A percentile compares a stretch with the other conserved stretches of the same genome.
Evolutionary conservation across 2,888 invertebrate genomes (phyloP).

Genomic region (Bombylius discolor): DNA sequence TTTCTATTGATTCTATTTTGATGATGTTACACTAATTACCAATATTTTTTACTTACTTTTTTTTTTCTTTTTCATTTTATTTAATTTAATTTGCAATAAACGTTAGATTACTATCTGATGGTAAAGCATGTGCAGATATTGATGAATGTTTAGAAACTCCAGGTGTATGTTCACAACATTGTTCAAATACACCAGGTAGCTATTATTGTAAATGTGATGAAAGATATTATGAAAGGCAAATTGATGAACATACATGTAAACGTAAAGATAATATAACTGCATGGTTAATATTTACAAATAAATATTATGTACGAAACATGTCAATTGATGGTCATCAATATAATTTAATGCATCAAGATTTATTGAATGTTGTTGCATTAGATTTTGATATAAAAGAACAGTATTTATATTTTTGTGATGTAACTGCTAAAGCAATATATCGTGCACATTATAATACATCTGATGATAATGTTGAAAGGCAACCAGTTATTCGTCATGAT

Average conservation of each 20-base stretch:
- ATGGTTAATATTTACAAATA: slow-evolving; percentile 91
- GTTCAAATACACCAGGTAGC: slow-evolving; percentile 89
- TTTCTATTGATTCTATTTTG: background rate
- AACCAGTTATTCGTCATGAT: slow-evolving; percentile 81
- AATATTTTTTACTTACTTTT: background rate
- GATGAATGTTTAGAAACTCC: slow-evolving; percentile 82
- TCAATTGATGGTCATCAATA: slow-evolving; percentile 77
- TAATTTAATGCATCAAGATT: slow-evolving; percentile 80
- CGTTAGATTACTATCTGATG: slow-evolving; percentile 57
- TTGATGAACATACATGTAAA: slow-evolving; percentile 83
- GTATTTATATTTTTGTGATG: slow-evolving; percentile 90
- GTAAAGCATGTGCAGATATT: slow-evolving; percentile 83
- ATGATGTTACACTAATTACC: background rate
- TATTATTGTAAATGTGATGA: slow-evolving; percentile 95
- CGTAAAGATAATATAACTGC: slow-evolving; percentile 66
- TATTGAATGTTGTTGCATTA: slow-evolving; percentile 91
- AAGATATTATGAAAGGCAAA: slow-evolving; percentile 71
- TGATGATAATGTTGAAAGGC: slow-evolving; percentile 49
- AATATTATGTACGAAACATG: slow-evolving; percentile 95
- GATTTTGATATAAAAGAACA: slow-evolving; percentile 81
- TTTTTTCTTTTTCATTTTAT: background rate
- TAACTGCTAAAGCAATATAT: slow-evolving; percentile 88
- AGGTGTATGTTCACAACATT: slow-evolving; percentile 86
- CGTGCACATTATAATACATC: slow-evolving; percentile 50
- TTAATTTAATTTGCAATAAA: background rate